Conservation (phyloP, 2,113 vertebrate species). For the Nibea albiflora region DNA sequence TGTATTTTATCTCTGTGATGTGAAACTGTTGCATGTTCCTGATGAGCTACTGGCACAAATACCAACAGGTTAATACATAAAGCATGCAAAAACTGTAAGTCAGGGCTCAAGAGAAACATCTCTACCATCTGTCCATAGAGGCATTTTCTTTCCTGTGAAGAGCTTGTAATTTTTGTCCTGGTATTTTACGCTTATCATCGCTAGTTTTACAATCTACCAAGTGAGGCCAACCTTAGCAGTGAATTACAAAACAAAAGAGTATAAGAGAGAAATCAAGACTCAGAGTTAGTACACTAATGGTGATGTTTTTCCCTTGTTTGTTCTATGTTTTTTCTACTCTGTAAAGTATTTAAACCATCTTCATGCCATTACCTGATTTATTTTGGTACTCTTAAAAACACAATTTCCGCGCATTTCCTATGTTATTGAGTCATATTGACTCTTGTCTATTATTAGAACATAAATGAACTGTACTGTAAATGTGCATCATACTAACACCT, state of each 20-base stretch:
- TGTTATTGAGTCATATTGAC: conserved; percentile 87
- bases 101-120: not conserved
- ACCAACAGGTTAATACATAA: conserved; percentile 18
- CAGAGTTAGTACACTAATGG: conserved; percentile 41
- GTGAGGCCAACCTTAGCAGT: not conserved
- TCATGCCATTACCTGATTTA: conserved; percentile 48
- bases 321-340: conserved; percentile 74
- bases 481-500: conserved; percentile 55
- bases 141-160: not conserved
- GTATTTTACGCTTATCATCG: not conserved
- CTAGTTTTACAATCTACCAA: not conserved
- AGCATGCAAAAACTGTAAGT: conserved; percentile 28
- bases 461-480: conserved; percentile 60
- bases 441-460: conserved; percentile 64
- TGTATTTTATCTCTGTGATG: conserved; percentile 42
- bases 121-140: not conserved
- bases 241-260: conserved; percentile 2
- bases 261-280: not conserved
- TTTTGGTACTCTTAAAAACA: conserved; percentile 38
- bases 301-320: conserved; percentile 25
- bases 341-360: conserved; percentile 80
- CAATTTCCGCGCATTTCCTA: conserved; percentile 50
- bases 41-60: conserved; percentile 12
- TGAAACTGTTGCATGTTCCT: conserved; percentile 48
- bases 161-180: not conserved